Percentiles rank a stretch among this genome's conserved stretches.
phyloP scores from a whole-genome alignment of 2,888 invertebrate species.

The Athalia rosae region DNA sequence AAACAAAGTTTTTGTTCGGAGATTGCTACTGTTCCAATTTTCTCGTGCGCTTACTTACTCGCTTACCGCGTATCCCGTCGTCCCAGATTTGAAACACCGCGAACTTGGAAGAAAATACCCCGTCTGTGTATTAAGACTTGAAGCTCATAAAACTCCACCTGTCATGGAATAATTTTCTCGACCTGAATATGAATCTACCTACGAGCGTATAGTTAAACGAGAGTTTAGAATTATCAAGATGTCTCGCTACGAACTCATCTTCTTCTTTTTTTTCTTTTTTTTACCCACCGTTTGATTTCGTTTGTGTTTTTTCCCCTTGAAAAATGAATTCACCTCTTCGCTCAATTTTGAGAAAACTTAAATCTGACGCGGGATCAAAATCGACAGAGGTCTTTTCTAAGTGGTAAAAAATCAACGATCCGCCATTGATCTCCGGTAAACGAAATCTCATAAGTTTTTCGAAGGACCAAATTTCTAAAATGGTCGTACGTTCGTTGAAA shows the following conservation, averaged over 20 bases:
- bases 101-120: too few species aligned
- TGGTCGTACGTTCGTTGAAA: neutral
- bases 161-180: neutral
- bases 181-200: neutral
- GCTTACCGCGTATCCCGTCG: neutral
- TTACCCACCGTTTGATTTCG: neutral
- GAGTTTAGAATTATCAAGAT: neutral
- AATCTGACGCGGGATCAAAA: neutral
- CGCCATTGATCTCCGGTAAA: too few species aligned
- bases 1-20: slow-evolving; percentile 21
- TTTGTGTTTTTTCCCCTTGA: neutral
- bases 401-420: slow-evolving; percentile 16
- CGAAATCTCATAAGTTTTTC: too few species aligned
- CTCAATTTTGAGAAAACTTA: neutral
- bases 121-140: neutral
- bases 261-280: too few species aligned
- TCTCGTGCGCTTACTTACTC: slow-evolving; percentile 3
- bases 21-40: slow-evolving; percentile 22
- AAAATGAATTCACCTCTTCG: neutral
- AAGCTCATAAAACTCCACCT: neutral
- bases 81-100: neutral
- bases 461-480: too few species aligned
- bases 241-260: neutral
- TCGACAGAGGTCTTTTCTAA: neutral
- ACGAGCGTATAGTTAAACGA: neutral